Evolutionary conservation across 2,113 vertebrate genomes (phyloP), one percentile per base, ranked within the genome.

Genomic region (Pollachius pollachius): DNA sequence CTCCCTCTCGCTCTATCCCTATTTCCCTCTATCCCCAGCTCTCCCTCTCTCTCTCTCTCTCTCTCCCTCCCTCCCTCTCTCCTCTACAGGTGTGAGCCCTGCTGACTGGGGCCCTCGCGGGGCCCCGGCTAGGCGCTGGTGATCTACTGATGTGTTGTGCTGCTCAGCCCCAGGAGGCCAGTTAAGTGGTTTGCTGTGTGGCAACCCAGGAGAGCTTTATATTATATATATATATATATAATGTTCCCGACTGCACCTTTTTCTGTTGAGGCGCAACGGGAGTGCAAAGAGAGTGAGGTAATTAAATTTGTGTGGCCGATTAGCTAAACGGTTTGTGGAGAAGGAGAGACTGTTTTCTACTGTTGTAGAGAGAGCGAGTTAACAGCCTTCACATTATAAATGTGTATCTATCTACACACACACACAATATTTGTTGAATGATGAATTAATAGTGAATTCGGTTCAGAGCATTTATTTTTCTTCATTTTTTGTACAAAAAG

Each of bases 401-500:
- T 34, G 30, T 34, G 4, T 34, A 6, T 58, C 3, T 57, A n/a
- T 16, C 0, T 4, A n/a, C 18, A 58, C 7, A 58, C 57, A 58
- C 16, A 16, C 18, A n/a, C 57, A 58, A 18, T 58, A 17, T n/a
- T 16, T 58, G 3, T 58, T 58, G 57, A 58, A 17, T n/a, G 58
- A 18, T 60, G 58, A 19, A 12, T 60, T 21, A 19, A 60, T 60
- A 19, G 18, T 48, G 41, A 9, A 48, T 48, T 48, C 41, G 12
- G 41, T 48, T 48, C 41, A 48, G 12, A 48, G 76, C 85, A 18
- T 65, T 67, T 70, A 25, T 16, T 76, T 68, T 90, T 23, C 3
- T 58, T 58, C 86, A 89, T 89, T 86, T 90, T 92, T 89, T 80
- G 41, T 82, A 82, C 60, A 88, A 94, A 92, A 80, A 87, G 85